Percentiles rank a stretch among this genome's conserved stretches.
Evolutionary conservation across 64 coral and sea anemone species (phyloP).

Genomic region (Cladopsammia gracilis): DNA sequence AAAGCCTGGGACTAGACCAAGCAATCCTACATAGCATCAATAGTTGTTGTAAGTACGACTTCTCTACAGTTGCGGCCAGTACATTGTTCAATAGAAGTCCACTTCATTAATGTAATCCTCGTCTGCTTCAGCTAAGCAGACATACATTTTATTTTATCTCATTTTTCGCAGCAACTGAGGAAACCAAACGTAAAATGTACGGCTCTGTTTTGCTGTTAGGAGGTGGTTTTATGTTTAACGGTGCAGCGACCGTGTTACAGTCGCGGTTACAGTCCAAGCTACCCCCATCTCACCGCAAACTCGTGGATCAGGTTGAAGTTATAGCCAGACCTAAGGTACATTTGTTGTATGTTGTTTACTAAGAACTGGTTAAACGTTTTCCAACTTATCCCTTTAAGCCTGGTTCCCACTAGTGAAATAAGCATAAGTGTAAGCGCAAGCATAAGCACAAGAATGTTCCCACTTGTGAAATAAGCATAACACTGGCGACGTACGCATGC

Average conservation of each 20-base stretch:
- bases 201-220: constrained; percentile 86
- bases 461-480: too few species aligned
- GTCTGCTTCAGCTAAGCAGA: too few species aligned
- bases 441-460: too few species aligned
- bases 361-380: too few species aligned
- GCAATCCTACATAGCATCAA: constrained; percentile 93
- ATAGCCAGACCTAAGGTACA: constrained; percentile 93
- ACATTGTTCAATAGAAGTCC: too few species aligned
- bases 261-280: constrained; percentile 90
- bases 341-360: background rate
- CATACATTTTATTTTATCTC: background rate
- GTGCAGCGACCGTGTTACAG: constrained; percentile 77
- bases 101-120: too few species aligned
- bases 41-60: constrained; percentile 78
- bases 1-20: constrained; percentile 93
- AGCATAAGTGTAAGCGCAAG: too few species aligned
- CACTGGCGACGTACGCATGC: too few species aligned
- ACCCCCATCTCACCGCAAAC: constrained; percentile 74
- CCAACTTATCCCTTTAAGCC: too few species aligned
- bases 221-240: constrained; percentile 94
- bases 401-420: too few species aligned
- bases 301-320: constrained; percentile 94
- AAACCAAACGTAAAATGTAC: constrained; percentile 97
- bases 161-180: constrained; percentile 79
- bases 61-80: background rate